Base-by-base conservation (phyloP, 2,888 invertebrate genomes). In the Agriopis leucophaearia region DNA sequence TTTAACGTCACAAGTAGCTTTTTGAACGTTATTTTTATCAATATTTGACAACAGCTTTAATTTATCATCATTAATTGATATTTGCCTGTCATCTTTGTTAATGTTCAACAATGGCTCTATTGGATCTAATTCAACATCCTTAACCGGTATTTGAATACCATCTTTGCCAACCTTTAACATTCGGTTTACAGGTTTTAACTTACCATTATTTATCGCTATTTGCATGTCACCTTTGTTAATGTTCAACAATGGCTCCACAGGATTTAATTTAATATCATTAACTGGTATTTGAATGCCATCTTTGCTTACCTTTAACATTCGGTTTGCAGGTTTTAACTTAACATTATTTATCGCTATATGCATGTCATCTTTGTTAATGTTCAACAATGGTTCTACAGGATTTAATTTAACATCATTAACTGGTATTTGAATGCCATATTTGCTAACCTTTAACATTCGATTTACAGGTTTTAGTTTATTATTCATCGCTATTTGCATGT, bases 101-200 rank as follows among this genome's bases (percentile, higher is more conserved):
- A 12, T 27, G 3, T 7, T 50, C 6, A 13, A 42, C 12, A 42
- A 1, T 42, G 13, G 42, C 5, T 42, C 12, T 12, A 42, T 13
- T 1, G 42, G 10, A 10, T 42, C 13, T 15, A 50, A 27, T 1
- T 27, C 1, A 27, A 27, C 50, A 50, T 50, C 13, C 27, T 27
- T 18, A 7, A 6, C 6, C 15, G 47, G 9, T 1, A 50, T 10
- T 13, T 50, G 12, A 50, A 8, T 12, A 5, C 27, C 18, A 12
- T 50, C 12, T 27, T 18, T 10, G 50, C 3, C 12, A 47, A 8
- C 16, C 13, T 27, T 18, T 18, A 10, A 3, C 12, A 8, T 27
- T 12, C 13, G 50, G 13, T 50, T 50, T 18, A 50, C 50, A 27
- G 50, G 27, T 50, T 50, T 50, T 50, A 50, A 12, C 12, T 50